phyloP scores from a whole-genome alignment of 1,140 invertebrate genomes.

The Pygmarrhopalites habei region DNA sequence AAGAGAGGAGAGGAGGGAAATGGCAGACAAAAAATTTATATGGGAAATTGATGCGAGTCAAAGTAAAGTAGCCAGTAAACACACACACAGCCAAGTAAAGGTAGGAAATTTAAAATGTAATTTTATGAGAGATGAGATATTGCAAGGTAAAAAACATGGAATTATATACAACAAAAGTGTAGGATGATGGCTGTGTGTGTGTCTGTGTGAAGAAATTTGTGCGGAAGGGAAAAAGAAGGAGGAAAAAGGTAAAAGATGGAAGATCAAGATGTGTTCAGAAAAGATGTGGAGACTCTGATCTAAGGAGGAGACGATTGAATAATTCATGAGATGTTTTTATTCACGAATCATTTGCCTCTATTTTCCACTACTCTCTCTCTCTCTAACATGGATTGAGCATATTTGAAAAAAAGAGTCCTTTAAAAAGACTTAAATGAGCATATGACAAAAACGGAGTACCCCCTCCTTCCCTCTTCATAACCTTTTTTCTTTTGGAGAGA shows the following conservation, averaged over 20 bases:
- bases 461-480: background rate
- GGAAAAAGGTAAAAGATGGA: too few species aligned
- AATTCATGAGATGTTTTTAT: constrained; percentile 40
- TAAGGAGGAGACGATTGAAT: constrained; percentile 26
- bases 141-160: too few species aligned
- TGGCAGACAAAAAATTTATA: too few species aligned
- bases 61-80: background rate
- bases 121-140: too few species aligned
- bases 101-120: too few species aligned
- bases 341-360: constrained; percentile 36
- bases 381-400: constrained; percentile 1
- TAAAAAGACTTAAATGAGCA: background rate
- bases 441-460: too few species aligned
- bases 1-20: too few species aligned
- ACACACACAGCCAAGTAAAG: too few species aligned
- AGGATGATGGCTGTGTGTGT: too few species aligned
- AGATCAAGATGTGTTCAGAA: too few species aligned
- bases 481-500: background rate
- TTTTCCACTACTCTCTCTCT: background rate
- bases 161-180: too few species aligned
- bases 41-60: constrained; percentile 5
- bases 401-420: background rate
- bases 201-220: background rate
- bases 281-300: too few species aligned
- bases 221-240: background rate